Evolutionary conservation across 2,797 vertebrate species (phyloP), one percentile per base, ranked within the genome.

Genomic region (Myoxocephalus aenaeus): DNA sequence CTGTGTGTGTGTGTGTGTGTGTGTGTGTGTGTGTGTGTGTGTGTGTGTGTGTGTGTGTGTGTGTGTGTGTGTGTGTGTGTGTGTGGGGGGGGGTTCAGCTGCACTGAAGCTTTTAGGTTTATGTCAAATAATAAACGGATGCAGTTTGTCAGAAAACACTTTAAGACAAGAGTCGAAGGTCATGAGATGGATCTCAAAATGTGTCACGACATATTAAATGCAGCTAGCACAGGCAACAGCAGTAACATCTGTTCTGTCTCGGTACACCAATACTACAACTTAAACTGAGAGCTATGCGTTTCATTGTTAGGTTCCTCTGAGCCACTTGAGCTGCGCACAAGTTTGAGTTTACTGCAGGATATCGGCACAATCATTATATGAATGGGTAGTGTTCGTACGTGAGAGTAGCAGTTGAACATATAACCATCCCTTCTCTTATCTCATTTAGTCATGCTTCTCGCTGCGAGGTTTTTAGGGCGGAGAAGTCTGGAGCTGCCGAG

Each of bases 381-480:
- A n/a, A n/a, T 2, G 50, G 50, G n/a, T 20, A 12, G n/a, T 10
- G 2, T 9, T 48, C 7, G 17, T 20, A n/a, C 8, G n/a, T n/a
- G 48, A n/a, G 42, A 44, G 13, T 14, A n/a, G 48, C 48, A 8
- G 18, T 20, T 1, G 1, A 50, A 50, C 18, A 50, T 10, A n/a
- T 11, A 53, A 1, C 36, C 32, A n/a, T 62, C 51, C 5, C 7
- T 22, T 6, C 7, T 13, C 27, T 44, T 59, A 50, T 65, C n/a
- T 18, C 3, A 18, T 5, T 3, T 27, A 65, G 34, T 50, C 50
- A 20, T 3, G 54, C 3, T 0, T n/a, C 48, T n/a, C 42, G 32
- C 9, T 14, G 25, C 32, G 11, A 69, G 40, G 25, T 8, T 10
- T 54, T 32, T 0, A 1, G 75, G 86, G 85, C 61, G 86, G 84